phyloP scores from a whole-genome alignment of 1,140 invertebrate species.

The Bombyx mori region ASM3026992v2 NC_085122.1:9637001-9637500 shows the following conservation, averaged over 20 bases:
- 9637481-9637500: no score
- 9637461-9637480: slow-evolving; percentile 76
- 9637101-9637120: no score
- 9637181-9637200: no score
- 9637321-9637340: slow-evolving; percentile 87
- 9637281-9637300: slow-evolving; percentile 55
- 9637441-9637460: slow-evolving; percentile 86
- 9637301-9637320: slow-evolving; percentile 76
- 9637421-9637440: slow-evolving; percentile 86
- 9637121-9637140: no score
- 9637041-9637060: no score
- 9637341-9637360: slow-evolving; percentile 89
- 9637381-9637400: slow-evolving; percentile 72
- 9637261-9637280: slow-evolving; percentile 75
- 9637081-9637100: no score
- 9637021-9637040: no score
- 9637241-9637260: slow-evolving; percentile 77
- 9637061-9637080: no score
- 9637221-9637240: slow-evolving; percentile 70
- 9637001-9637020: no score
- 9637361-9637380: slow-evolving; percentile 75
- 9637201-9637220: background rate
- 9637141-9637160: no score
- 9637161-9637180: no score
- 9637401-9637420: slow-evolving; percentile 75